These are phyloP conservation scores for Pipistrellus kuhlii DNA, from an alignment of 2,797 vertebrate genomes.

Conservation along the genomic window DNA sequence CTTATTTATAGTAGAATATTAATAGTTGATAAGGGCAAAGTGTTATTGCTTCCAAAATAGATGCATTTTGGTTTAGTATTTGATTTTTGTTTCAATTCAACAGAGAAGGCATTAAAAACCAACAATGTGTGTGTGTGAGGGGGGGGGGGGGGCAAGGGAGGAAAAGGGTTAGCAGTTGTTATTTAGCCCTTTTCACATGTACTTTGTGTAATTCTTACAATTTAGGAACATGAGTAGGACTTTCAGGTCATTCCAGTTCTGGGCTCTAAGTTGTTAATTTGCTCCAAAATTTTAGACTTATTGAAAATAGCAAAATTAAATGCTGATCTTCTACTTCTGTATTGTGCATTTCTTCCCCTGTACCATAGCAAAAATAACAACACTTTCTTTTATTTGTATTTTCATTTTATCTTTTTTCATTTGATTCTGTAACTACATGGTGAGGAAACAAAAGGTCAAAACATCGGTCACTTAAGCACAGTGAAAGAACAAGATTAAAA, in stretches of 20 bases:
- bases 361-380: neutral
- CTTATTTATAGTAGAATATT: conserved; percentile 36
- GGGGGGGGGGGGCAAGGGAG: too few relatives aligned
- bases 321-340: neutral
- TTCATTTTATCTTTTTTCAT: neutral
- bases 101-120: neutral
- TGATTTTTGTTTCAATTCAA: neutral
- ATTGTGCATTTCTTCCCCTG: neutral
- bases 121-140: neutral
- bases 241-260: neutral
- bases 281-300: neutral
- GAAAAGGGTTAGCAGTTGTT: neutral
- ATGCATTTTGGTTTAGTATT: neutral
- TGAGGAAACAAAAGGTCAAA: conserved; percentile 5
- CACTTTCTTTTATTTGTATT: neutral
- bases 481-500: neutral
- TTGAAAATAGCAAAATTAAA: neutral
- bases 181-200: neutral
- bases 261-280: neutral
- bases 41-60: conserved; percentile 29
- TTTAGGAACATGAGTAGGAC: neutral
- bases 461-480: neutral
- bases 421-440: neutral
- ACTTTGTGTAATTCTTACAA: neutral
- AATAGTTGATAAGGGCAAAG: neutral